Evolutionary conservation across 2,113 vertebrate genomes (phyloP).

Genomic region (Sisor rabdophorus): DNA sequence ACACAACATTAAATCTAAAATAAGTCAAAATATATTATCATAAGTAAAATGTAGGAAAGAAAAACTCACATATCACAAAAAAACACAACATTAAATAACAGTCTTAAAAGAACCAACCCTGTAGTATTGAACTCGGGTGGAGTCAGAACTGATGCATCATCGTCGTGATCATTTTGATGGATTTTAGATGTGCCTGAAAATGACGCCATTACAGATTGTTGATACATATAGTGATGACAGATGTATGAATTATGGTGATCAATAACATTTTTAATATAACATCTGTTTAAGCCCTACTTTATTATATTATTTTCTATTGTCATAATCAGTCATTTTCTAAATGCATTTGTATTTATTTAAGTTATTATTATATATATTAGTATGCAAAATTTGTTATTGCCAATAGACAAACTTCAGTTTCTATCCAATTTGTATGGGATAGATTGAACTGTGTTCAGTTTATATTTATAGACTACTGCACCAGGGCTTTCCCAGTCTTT

Average conservation of each 20-base stretch:
- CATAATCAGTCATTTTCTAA: too few relatives aligned
- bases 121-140: slow-evolving; percentile 29
- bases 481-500: slow-evolving; percentile 23
- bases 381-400: too few relatives aligned
- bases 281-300: slow-evolving; percentile 18
- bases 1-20: neutral
- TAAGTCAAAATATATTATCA: too few relatives aligned
- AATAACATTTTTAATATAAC: slow-evolving; percentile 25
- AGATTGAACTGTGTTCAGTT: neutral
- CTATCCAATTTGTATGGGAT: neutral
- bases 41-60: neutral
- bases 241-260: slow-evolving; percentile 19
- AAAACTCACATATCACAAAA: neutral
- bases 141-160: slow-evolving; percentile 28
- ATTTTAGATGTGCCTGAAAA: slow-evolving; percentile 32
- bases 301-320: slow-evolving; percentile 24
- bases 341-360: neutral
- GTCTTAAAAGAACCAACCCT: neutral
- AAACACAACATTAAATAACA: neutral
- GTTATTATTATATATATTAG: too few relatives aligned
- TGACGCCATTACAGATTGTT: slow-evolving; percentile 33
- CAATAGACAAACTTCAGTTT: neutral
- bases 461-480: neutral
- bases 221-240: slow-evolving; percentile 27
- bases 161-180: slow-evolving; percentile 19